Base-by-base conservation (phyloP, 2,113 vertebrate species). In the Sprattus sprattus region DNA sequence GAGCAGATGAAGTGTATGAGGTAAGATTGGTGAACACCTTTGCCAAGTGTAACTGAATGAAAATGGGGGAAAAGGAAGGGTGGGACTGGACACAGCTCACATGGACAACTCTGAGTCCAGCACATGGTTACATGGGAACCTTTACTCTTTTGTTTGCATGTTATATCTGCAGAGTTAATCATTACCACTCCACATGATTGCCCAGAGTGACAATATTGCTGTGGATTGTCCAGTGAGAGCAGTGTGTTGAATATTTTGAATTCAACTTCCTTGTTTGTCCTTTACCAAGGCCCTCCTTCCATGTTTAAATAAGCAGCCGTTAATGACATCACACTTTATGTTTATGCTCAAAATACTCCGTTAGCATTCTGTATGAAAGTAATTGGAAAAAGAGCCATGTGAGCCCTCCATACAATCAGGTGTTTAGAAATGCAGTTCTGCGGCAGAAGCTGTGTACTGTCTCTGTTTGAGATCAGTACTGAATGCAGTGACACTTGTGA, bases 71-170 rank as follows among this genome's bases (percentile, higher is more conserved):
- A 25, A 8, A 64, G 57, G 52, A 18, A 54, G 16, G 13, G 16
- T 54, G 16, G 15, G 6, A 11, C 47, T 18, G 15, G 15, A 15
- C 52, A 54, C 52, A 13, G 52, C 16, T 15, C 16, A 25, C 57
- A n/a, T 64, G 57, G 57, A 22, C 57, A 64, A 64, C 57, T 64
- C 20, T 4, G 64, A 71, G 64, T 10, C 60, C 64, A 71, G n/a
- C 64, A 71, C 64, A 28, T 71, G 64, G 10, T 71, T 71, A 71
- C 64, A 71, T 13, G 28, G 32, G 64, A 71, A 71, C 64, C 64
- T 71, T 71, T 71, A 71, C 64, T 71, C 64, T 71, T 13, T 13
- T 71, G 64, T 71, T 71, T 71, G 64, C 64, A 71, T 32, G 64
- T 71, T 28, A 71, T 71, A 71, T 71, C 28, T 18, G 52, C 25